phyloP scores from a whole-genome alignment of 2,888 invertebrate genomes.

The Syrphus vitripennis region DNA sequence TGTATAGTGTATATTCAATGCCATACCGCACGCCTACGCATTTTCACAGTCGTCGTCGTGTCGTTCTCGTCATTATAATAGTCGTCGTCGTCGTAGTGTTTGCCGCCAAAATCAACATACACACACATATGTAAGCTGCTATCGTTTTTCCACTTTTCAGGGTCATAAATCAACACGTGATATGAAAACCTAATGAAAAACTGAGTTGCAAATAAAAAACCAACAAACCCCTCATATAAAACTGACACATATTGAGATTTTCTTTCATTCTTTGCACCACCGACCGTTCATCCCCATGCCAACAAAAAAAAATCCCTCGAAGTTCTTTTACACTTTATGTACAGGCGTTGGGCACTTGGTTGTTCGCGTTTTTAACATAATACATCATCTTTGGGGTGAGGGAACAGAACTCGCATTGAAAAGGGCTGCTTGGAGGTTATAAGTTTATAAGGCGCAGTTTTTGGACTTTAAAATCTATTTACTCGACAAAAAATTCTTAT shows the following conservation, averaged over 20 bases:
- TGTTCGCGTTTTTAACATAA: constrained; percentile 37
- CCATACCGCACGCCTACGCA: constrained; percentile 11
- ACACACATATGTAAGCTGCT: constrained; percentile 64
- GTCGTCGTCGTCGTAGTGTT: background rate
- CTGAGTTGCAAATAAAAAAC: constrained; percentile 64
- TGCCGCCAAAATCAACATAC: constrained; percentile 14
- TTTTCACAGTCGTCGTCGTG: background rate
- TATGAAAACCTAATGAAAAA: constrained; percentile 70
- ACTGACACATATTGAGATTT: constrained; percentile 71
- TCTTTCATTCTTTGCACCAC: background rate
- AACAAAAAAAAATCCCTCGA: background rate
- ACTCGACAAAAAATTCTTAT: too few species aligned
- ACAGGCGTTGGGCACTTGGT: constrained; percentile 17
- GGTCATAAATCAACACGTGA: constrained; percentile 71
- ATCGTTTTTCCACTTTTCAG: constrained; percentile 69
- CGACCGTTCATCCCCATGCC: too few species aligned
- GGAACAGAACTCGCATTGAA: background rate
- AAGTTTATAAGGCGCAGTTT: background rate
- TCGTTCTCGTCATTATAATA: background rate
- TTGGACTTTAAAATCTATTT: background rate
- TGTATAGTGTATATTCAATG: too few species aligned
- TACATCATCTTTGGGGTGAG: constrained; percentile 54
- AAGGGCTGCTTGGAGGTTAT: background rate
- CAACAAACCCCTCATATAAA: constrained; percentile 60
- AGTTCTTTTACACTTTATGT: background rate